Evolutionary conservation across 2,113 vertebrate genomes (phyloP), one percentile per base, ranked within the genome.

Genomic region (Bettongia penicillata): DNA sequence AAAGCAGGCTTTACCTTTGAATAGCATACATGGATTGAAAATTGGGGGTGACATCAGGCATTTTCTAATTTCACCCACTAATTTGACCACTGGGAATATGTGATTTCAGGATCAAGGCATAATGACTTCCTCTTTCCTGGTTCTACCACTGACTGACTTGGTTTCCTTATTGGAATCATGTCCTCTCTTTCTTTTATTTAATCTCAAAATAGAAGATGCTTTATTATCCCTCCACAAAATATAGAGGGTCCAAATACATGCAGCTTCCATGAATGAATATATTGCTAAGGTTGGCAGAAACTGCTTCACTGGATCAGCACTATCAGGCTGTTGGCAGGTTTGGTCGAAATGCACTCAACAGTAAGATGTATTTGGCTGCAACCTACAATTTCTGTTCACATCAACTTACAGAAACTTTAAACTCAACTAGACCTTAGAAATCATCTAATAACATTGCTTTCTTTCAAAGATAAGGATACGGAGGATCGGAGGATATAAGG

Each of bases 251-350:
- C 55, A 96, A 68, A 50, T 94, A 98, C 95, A 52, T 61, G 43
- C 8, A 96, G 50, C 47, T 93, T 94, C 95, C 93, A 96, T 90
- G 91, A 97, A 94, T 98, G 93, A 93, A 84, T 91, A 68, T 96
- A 49, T 92, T 91, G 51, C 93, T 97, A 93, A 92, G 91, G 94
- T 93, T 95, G 96, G 95, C 26, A 94, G 53, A 95, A 96, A 3
- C 77, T n/a, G 16, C 57, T 97, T 97, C 43, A 8, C 50, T 93
- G 95, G 91, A 61, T 93, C 89, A 93, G 37, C 90, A 48, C 53
- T 92, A 53, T 52, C 61, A 94, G 8, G 89, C 50, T 57, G 93
- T 90, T 94, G 50, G 50, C 19, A 84, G 43, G 95, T 94, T 90
- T 91, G 51, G 93, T 96, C 19, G 89, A 90, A 53, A 68, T 68